Evolutionary conservation across 2,113 vertebrate species (phyloP), one percentile per base, ranked within the genome.

Genomic region (Montifringilla adamsi): DNA sequence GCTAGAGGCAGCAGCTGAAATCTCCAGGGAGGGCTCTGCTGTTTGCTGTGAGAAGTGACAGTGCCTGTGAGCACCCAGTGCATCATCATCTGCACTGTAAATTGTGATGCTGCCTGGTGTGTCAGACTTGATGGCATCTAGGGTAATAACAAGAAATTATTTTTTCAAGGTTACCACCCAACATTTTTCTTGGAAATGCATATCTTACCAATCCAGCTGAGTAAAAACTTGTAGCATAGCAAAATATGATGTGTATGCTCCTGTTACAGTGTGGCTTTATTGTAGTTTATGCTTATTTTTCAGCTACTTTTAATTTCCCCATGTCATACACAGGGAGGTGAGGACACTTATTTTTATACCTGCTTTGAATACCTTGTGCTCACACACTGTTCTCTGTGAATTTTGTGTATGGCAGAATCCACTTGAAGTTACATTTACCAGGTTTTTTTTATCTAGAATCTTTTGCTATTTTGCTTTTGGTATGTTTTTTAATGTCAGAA

Each of bases 401-500:
- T 72, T 52, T 64, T 49, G 9, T 44, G 41, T 41, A 41, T 41
- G 18, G 33, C 68, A 83, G 59, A 80, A 91, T 83, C 74, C 24
- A 59, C 24, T 70, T 47, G n/a, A 11, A 76, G 11, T 74, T 49
- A 15, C 15, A 33, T 83, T 43, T 81, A 53, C 20, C 10, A 19
- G 21, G 26, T 20, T 15, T 37, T 95, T 95, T 95, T 81, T 52
- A 56, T 78, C 69, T 84, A 74, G 52, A 89, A 58, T 82, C 11
- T n/a, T 89, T 60, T 62, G 44, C 31, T 86, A 30, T 18, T 85
- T 95, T 83, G 47, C 47, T 90, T 90, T 47, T 88, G 56, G 47
- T 91, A 23, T 84, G 74, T 89, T 72, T 90, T 83, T 77, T 70
- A 39, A 64, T 92, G 81, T 84, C 83, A 91, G 68, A 66, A 88